Evolutionary conservation across 2,888 invertebrate genomes (phyloP), one percentile per base, ranked within the genome.

Genomic region (Rhodophaea formosa): DNA sequence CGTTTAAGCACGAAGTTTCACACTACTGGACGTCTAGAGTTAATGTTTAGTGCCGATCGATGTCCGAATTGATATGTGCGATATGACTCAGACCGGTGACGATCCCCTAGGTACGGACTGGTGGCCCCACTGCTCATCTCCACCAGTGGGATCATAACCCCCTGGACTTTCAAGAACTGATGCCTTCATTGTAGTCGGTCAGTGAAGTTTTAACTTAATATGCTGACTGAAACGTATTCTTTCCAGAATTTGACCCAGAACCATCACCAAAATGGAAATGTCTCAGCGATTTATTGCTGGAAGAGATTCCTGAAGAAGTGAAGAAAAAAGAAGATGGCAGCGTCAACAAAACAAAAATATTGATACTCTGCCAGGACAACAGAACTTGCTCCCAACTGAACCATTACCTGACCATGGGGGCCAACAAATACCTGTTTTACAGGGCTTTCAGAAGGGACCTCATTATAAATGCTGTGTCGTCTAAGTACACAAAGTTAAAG

Each of bases 261-360:
- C 92, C 94, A 43, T 96, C 95, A 79, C 97, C 98, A 7, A 99
- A 99, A 86, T 99, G 98, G 98, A 92, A 94, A 70, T 94, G 95
- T 8, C 87, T 99, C 3, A 93, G 92, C 61, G 97, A 98, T 82
- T 93, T 98, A 59, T 83, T 99, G 47, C 88, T 93, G 64, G 86
- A 92, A 7, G 98, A 99, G 91, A 97, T 99, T 74, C 95, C 96
- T 15, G 91, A 92, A 35, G 95, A 96, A 78, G 94, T 94, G 59
- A 93, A 93, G 69, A 90, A 92, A 58, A 86, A 83, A 3, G 74
- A 76, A 59, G 77, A 77, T 39, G 77, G 74, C 2, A 74, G 70
- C 10, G 74, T 86, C 12, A 85, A 89, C 8, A 86, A 82, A 8
- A 93, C 93, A 5, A 95, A 95, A 86, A 95, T 98, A 59, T 86